Conservation (phyloP, 2,113 vertebrate genomes). For the Apteryx owenii region DNA sequence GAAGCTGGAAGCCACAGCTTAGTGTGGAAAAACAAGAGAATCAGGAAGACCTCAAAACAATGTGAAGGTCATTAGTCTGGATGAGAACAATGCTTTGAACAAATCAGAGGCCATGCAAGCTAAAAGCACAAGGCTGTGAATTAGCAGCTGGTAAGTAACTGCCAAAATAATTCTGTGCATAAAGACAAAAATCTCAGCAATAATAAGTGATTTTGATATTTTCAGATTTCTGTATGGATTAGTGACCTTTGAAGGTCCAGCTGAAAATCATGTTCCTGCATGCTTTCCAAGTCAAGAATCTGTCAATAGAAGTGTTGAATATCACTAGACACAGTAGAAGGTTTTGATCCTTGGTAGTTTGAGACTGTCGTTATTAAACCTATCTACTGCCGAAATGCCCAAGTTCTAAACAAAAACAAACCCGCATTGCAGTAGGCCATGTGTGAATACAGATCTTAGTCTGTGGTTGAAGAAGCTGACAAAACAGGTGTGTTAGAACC, state of each 20-base stretch:
- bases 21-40: not conserved
- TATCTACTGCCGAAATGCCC: accelerated
- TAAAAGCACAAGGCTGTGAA: not conserved
- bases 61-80: not conserved
- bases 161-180: not conserved
- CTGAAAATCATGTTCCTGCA: not conserved
- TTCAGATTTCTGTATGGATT: not conserved
- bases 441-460: not conserved
- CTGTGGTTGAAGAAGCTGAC: not conserved
- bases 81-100: not conserved
- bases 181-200: not conserved
- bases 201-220: not conserved
- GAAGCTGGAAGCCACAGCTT: not conserved
- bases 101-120: not conserved
- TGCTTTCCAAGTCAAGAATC: not conserved
- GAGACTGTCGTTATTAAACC: not conserved
- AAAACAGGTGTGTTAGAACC: not conserved
- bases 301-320: accelerated
- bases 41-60: not conserved
- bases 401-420: not conserved
- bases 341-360: not conserved
- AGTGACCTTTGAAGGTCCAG: not conserved
- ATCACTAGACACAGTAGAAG: not conserved
- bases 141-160: not conserved
- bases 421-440: accelerated